A percentile compares a stretch with the other conserved stretches of the same genome.
These are phyloP conservation scores for Neelides sp. DNA, from an alignment of 1,140 invertebrate genomes.

Conservation along the genomic window DNA sequence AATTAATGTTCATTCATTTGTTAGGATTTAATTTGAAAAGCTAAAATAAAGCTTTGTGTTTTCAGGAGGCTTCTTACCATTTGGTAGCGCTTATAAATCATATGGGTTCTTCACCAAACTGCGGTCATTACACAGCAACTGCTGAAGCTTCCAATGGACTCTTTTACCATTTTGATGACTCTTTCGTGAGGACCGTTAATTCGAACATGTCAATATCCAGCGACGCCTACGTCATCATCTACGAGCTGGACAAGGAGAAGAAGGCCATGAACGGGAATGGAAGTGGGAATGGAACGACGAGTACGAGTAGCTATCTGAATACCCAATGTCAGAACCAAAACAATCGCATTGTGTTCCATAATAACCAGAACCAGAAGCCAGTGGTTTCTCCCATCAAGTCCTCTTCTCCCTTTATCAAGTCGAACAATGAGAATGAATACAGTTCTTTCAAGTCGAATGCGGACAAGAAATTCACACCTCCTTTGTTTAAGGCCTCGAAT, in stretches of 20 bases:
- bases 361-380: not conserved
- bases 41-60: constrained; percentile 6
- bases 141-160: constrained; percentile 64
- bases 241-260: constrained; percentile 19
- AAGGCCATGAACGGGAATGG: not conserved
- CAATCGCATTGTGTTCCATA: not conserved
- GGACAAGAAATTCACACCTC: not conserved
- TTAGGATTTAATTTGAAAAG: too few relatives aligned
- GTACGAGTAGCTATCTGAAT: not conserved
- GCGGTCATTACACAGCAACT: constrained; percentile 93
- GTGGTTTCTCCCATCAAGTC: not conserved
- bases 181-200: constrained; percentile 42
- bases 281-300: not conserved
- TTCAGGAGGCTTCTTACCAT: constrained; percentile 54
- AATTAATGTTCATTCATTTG: too few relatives aligned
- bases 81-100: constrained; percentile 89
- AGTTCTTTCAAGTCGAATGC: not conserved
- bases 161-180: constrained; percentile 78
- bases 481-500: too few relatives aligned
- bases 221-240: constrained; percentile 29
- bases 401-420: not conserved
- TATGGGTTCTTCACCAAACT: constrained; percentile 83
- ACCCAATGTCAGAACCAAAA: not conserved
- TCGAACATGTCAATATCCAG: too few relatives aligned
- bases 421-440: not conserved